phyloP scores from a whole-genome alignment of 2,797 vertebrate genomes.

The Leuciscus waleckii region DNA sequence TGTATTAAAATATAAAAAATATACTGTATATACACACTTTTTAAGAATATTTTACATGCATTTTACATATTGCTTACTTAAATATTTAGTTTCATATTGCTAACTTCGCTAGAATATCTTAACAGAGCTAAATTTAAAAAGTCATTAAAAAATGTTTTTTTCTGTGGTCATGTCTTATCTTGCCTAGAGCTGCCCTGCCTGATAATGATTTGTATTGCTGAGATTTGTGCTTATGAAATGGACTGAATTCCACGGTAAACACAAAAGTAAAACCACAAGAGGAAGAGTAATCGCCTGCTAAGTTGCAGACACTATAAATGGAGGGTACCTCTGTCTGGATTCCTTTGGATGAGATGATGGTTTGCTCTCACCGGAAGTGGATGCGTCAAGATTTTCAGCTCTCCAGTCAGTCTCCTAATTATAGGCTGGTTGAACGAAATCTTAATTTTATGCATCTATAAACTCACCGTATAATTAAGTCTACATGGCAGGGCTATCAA shows the following conservation, averaged over 20 bases:
- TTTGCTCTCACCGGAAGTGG: constrained; percentile 41
- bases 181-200: neutral
- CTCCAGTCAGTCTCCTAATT: constrained; percentile 50
- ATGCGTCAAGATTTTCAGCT: constrained; percentile 40
- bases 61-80: neutral
- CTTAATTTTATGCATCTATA: constrained; percentile 54
- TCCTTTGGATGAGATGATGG: constrained; percentile 43
- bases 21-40: neutral
- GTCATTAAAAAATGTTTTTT: neutral
- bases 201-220: neutral
- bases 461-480: constrained; percentile 54
- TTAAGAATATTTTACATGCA: neutral
- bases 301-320: constrained; percentile 49
- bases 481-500: constrained; percentile 35
- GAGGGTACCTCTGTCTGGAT: constrained; percentile 55
- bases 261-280: constrained; percentile 67
- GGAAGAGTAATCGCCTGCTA: constrained; percentile 56
- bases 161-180: constrained; percentile 2
- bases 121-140: neutral
- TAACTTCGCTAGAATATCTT: neutral
- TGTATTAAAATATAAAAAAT: neutral
- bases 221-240: constrained; percentile 35
- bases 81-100: neutral
- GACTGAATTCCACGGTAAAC: constrained; percentile 46
- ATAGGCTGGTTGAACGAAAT: constrained; percentile 52